These are phyloP conservation scores for Rhinichthys klamathensis DNA, from an alignment of 2,113 vertebrate genomes.

Conservation along the genomic window DNA sequence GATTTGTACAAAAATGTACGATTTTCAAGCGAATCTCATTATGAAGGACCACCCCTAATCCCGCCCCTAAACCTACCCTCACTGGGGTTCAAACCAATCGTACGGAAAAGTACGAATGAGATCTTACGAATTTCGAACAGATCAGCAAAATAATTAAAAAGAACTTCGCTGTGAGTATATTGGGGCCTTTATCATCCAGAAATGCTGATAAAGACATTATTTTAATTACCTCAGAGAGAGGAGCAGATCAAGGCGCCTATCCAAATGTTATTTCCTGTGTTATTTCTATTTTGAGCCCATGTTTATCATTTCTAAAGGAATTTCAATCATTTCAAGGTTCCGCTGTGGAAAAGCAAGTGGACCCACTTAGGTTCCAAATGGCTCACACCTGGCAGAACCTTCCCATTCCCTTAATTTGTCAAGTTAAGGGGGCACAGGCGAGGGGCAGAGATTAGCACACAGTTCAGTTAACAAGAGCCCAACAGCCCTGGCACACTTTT, in stretches of 20 bases:
- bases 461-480: not conserved
- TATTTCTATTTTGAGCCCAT: not conserved
- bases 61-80: too few relatives aligned
- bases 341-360: not conserved
- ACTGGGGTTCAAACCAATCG: too few relatives aligned
- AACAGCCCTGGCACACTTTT: not conserved
- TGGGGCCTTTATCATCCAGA: not conserved
- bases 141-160: too few relatives aligned
- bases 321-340: not conserved
- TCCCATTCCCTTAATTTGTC: not conserved
- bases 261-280: conserved; percentile 18
- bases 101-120: too few relatives aligned
- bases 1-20: too few relatives aligned
- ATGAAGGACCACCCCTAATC: too few relatives aligned
- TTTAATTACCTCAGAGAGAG: not conserved
- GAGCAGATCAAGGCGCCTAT: not conserved
- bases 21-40: too few relatives aligned
- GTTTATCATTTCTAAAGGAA: conserved; percentile 24
- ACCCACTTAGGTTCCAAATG: not conserved
- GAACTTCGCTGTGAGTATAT: too few relatives aligned
- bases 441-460: not conserved
- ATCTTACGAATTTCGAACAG: too few relatives aligned
- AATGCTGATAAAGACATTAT: not conserved
- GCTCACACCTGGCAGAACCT: conserved; percentile 5
- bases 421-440: not conserved